Conservation (phyloP, 2,888 invertebrate genomes). For the Loripinus fragilis region DNA sequence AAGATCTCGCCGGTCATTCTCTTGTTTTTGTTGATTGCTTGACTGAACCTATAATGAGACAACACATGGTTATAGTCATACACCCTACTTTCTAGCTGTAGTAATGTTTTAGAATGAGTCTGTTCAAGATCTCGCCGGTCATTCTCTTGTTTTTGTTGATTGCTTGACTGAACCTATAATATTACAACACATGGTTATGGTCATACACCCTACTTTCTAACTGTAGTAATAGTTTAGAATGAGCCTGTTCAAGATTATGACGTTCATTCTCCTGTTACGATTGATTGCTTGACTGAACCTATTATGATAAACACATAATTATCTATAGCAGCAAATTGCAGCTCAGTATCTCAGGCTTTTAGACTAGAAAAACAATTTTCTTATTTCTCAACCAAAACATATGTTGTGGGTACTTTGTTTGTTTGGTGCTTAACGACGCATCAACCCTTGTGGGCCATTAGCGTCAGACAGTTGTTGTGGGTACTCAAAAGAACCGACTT, state of each 20-base stretch:
- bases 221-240: constrained; percentile 85
- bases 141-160: constrained; percentile 79
- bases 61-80: constrained; percentile 85
- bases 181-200: too few species aligned
- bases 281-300: constrained; percentile 80
- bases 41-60: constrained; percentile 78
- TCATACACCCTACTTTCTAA: constrained; percentile 85
- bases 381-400: too few species aligned
- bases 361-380: too few species aligned
- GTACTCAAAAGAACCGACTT: too few species aligned
- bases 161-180: constrained; percentile 76
- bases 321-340: too few species aligned
- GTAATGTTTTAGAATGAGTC: constrained; percentile 85
- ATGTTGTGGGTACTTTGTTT: too few species aligned
- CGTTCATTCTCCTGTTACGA: constrained; percentile 80
- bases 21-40: constrained; percentile 78
- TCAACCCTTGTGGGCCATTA: too few species aligned
- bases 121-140: constrained; percentile 82
- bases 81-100: constrained; percentile 85
- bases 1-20: constrained; percentile 80
- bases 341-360: too few species aligned
- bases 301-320: too few species aligned
- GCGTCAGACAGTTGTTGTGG: too few species aligned
- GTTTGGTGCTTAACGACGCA: too few species aligned
- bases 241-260: constrained; percentile 82